These are phyloP conservation scores for Rousettus madagascariensis DNA, from an alignment of 2,797 vertebrate genomes.

Conservation along the genomic window DNA sequence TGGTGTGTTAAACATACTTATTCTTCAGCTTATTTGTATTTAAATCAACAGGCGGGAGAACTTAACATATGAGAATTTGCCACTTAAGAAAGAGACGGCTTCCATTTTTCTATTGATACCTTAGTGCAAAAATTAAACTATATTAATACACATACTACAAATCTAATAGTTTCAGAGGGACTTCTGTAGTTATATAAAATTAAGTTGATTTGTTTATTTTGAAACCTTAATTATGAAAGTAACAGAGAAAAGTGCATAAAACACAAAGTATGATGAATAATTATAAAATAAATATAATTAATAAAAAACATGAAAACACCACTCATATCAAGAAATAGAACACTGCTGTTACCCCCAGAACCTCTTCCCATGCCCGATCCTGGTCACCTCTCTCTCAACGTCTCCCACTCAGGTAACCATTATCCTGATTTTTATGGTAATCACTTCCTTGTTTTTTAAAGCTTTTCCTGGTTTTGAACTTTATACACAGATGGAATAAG, in stretches of 20 bases:
- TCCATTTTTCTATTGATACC: background rate
- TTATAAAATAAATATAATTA: background rate
- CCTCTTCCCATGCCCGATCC: background rate
- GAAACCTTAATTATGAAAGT: background rate
- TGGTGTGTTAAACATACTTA: background rate
- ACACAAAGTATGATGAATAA: background rate
- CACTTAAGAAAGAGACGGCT: background rate
- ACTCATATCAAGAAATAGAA: background rate
- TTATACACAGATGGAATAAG: background rate
- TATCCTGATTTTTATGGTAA: background rate
- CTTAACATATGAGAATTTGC: background rate
- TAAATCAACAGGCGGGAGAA: background rate
- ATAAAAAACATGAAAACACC: background rate
- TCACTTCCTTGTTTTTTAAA: background rate
- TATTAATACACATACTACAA: background rate
- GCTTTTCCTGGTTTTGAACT: background rate
- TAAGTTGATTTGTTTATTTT: background rate
- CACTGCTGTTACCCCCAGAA: background rate
- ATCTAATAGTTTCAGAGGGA: background rate
- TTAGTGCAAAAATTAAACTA: conserved; percentile 5
- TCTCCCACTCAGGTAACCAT: background rate
- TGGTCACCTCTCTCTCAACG: background rate
- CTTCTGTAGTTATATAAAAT: background rate
- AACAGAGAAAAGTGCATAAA: background rate
- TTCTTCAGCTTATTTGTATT: conserved; percentile 26